A percentile compares a stretch with the other conserved stretches of the same genome.
These are phyloP conservation scores for Drosophila cardini DNA, from an alignment of 1,140 invertebrate genomes.

Conservation along the genomic window DNA sequence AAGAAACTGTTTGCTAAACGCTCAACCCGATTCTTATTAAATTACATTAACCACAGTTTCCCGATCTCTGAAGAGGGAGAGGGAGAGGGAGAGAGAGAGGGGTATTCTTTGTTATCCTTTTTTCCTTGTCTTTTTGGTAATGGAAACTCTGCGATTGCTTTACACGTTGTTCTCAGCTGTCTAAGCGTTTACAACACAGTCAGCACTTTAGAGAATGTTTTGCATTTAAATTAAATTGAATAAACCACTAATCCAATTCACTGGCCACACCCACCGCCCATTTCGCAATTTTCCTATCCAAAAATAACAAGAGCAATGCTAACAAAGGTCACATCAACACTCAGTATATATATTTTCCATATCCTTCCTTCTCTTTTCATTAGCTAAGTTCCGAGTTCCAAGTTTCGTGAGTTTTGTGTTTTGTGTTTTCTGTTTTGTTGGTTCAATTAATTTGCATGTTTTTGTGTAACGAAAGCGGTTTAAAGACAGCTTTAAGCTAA, in stretches of 20 bases:
- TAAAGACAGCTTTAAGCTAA: conserved; percentile 32
- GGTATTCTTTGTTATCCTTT: neutral
- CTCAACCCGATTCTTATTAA: conserved; percentile 21
- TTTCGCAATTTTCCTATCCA: neutral
- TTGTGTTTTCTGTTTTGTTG: conserved; percentile 14
- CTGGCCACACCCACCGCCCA: conserved; percentile 25
- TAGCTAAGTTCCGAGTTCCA: neutral
- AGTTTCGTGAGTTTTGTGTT: conserved; percentile 16
- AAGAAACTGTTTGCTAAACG: conserved; percentile 14
- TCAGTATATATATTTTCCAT: conserved; percentile 45
- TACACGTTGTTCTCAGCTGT: conserved; percentile 12
- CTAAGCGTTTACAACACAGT: conserved; percentile 41
- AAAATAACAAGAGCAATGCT: conserved; percentile 18
- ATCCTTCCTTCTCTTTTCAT: conserved; percentile 23
- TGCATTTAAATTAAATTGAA: conserved; percentile 80
- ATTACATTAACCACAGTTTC: conserved; percentile 16
- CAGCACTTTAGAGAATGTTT: conserved; percentile 66
- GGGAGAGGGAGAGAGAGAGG: too few species aligned
- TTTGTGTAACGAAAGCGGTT: conserved; percentile 38
- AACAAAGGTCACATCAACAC: conserved; percentile 54
- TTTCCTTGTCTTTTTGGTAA: neutral
- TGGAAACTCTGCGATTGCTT: conserved; percentile 11
- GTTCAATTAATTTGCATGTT: conserved; percentile 72
- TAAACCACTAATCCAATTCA: conserved; percentile 76
- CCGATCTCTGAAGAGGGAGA: neutral